These are phyloP conservation scores for Drosophila kambysellisi DNA, from an alignment of 2,888 invertebrate genomes.

Conservation along the genomic window DNA sequence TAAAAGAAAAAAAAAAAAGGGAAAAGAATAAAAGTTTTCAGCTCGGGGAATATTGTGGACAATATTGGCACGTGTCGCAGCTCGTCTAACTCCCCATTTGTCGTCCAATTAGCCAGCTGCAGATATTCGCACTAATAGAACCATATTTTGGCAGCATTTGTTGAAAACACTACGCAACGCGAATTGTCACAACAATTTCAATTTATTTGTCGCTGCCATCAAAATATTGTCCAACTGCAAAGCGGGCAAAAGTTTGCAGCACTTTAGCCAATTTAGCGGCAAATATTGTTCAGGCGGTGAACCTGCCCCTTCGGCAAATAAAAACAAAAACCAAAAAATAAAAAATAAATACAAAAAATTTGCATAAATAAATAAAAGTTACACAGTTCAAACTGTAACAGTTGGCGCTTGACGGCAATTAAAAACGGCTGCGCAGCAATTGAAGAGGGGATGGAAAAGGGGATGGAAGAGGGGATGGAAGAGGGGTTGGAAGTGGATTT, in stretches of 20 bases:
- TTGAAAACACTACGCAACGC: constrained; percentile 32
- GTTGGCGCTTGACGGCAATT: constrained; percentile 75
- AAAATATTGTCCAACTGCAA: constrained; percentile 39
- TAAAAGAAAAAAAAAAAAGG: background rate
- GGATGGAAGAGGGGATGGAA: background rate
- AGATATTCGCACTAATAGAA: constrained; percentile 24
- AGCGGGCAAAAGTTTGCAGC: constrained; percentile 51
- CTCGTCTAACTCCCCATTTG: constrained; percentile 35
- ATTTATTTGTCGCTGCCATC: constrained; percentile 63
- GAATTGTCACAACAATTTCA: constrained; percentile 72
- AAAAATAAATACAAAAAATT: constrained; percentile 51
- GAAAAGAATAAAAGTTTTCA: constrained; percentile 13
- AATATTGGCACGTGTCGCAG: constrained; percentile 44
- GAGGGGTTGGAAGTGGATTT: constrained; percentile 14
- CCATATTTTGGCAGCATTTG: constrained; percentile 41
- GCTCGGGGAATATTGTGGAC: constrained; percentile 33
- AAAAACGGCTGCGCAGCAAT: constrained; percentile 44
- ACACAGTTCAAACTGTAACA: constrained; percentile 64
- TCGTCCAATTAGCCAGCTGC: constrained; percentile 44
- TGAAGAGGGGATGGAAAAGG: constrained; percentile 4
- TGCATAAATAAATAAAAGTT: constrained; percentile 80
- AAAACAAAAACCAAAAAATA: constrained; percentile 9
- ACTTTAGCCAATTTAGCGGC: constrained; percentile 68
- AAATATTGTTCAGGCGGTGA: constrained; percentile 55
- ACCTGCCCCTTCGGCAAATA: background rate